Evolutionary conservation across 2,113 vertebrate genomes (phyloP), one percentile per base, ranked within the genome.

Genomic region (Erythrocercus mccallii): DNA sequence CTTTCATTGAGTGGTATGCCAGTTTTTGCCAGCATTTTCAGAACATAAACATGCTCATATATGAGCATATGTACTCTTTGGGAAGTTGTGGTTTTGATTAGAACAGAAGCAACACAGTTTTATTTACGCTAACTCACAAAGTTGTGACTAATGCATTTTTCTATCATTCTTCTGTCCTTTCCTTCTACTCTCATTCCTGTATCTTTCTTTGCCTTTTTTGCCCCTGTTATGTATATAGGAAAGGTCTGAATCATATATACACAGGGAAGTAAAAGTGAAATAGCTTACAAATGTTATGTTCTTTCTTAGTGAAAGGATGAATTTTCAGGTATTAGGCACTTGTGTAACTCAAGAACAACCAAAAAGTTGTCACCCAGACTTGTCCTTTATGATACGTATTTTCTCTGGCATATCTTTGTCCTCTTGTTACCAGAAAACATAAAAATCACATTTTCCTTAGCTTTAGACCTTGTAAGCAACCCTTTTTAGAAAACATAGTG

Each of bases 381-480:
- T 51, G 28, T 44, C 58, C 30, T 76, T 84, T 21, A 6, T 28
- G 11, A 27, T 4, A 40, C 3, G 3, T 33, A 19, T 64, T 93
- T 93, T 79, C 47, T 78, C 25, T 47, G 16, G 25, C 12, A 37
- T 4, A 35, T 38, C 15, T 81, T 72, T 7, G 0, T 88, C 22
- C 5, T 37, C 3, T 22, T 30, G 6, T 45, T 58, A 62, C 14
- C 20, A 53, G 19, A 71, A 68, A 78, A 64, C 8, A 25, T 24
- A 11, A 56, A 74, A 74, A 84, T 53, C 13, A 9, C 4, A 15
- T 78, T 86, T 69, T 70, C 35, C 2, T 0, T 44, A 24, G 15
- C 35, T 88, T 54, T 2, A 3, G 27, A 62, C 1, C 1, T 17
- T 2, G 1, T 35, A 79, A n/a, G 27, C 15, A 38, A 7, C 2